Percentiles rank a stretch among this genome's conserved stretches.
Conservation (phyloP, 2,888 invertebrate species). For the Ligdia adustata region DNA sequence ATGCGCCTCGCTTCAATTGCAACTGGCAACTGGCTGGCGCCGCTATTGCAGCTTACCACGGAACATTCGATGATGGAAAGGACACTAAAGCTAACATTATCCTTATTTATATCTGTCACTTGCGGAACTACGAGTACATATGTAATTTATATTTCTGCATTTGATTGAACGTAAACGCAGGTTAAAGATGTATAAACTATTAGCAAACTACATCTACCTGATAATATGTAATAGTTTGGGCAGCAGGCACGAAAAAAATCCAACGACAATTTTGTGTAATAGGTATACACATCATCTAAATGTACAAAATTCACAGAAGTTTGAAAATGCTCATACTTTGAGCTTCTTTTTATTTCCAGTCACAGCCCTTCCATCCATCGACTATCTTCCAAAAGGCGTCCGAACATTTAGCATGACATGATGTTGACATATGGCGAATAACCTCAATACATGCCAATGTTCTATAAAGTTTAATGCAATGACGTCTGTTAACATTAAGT, state of each 20-base stretch:
- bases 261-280: no score
- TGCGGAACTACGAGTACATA: no score
- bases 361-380: background rate
- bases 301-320: no score
- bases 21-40: slow-evolving; percentile 18
- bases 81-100: background rate
- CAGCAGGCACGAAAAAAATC: no score
- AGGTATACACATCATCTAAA: no score
- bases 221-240: no score
- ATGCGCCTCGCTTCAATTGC: slow-evolving; percentile 32
- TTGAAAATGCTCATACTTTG: background rate
- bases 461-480: slow-evolving; percentile 1
- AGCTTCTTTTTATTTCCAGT: background rate
- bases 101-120: no score
- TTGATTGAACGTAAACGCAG: no score
- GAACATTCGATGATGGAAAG: background rate
- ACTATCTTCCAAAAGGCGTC: slow-evolving; percentile 9
- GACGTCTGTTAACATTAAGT: slow-evolving; percentile 6
- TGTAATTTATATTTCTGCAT: no score
- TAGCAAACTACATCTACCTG: no score
- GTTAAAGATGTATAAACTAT: no score
- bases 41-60: slow-evolving; percentile 22
- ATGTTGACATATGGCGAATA: slow-evolving; percentile 24
- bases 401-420: slow-evolving; percentile 22
- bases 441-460: slow-evolving; percentile 23